Percentiles rank a stretch among this genome's conserved stretches.
Evolutionary conservation across 1,140 invertebrate genomes (phyloP).

Genomic region (Melipona quadrifasciata): DNA sequence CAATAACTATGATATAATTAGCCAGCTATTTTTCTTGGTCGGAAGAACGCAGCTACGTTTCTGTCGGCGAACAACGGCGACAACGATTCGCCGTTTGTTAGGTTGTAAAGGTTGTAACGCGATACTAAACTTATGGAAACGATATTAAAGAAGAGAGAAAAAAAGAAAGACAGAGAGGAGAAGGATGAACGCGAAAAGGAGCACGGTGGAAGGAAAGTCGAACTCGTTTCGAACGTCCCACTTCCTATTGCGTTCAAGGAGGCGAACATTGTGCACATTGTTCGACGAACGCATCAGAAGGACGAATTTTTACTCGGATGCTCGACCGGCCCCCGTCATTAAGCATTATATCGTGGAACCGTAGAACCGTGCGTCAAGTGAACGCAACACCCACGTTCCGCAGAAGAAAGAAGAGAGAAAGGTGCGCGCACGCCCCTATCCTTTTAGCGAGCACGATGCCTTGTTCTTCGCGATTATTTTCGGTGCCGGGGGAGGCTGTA

Average conservation of each 20-base stretch:
- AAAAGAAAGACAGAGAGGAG: neutral
- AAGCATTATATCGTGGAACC: slow-evolving; percentile 72
- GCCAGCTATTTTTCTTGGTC: slow-evolving; percentile 35
- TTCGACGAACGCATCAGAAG: slow-evolving; percentile 67
- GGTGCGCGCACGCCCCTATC: slow-evolving; percentile 73
- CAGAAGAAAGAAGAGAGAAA: slow-evolving; percentile 42
- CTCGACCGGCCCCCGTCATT: slow-evolving; percentile 74
- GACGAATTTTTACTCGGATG: slow-evolving; percentile 59
- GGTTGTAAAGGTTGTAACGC: slow-evolving; percentile 20
- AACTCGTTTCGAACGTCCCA: slow-evolving; percentile 12
- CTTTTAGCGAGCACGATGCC: slow-evolving; percentile 60
- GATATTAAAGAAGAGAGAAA: slow-evolving; percentile 14
- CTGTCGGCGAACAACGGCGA: neutral
- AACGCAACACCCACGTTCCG: slow-evolving; percentile 50
- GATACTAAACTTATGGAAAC: slow-evolving; percentile 34
- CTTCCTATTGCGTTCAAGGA: slow-evolving; percentile 26
- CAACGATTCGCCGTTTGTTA: slow-evolving; percentile 6
- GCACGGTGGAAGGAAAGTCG: slow-evolving; percentile 18
- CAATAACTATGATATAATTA: slow-evolving; percentile 46
- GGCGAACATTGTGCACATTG: slow-evolving; percentile 48
- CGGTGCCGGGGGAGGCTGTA: neutral
- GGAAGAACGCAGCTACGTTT: slow-evolving; percentile 26
- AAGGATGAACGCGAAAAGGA: too few relatives aligned
- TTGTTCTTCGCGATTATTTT: slow-evolving; percentile 53
- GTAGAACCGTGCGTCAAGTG: slow-evolving; percentile 45